phyloP scores from a whole-genome alignment of 2,888 invertebrate genomes.

The Conomelus anceps region DNA sequence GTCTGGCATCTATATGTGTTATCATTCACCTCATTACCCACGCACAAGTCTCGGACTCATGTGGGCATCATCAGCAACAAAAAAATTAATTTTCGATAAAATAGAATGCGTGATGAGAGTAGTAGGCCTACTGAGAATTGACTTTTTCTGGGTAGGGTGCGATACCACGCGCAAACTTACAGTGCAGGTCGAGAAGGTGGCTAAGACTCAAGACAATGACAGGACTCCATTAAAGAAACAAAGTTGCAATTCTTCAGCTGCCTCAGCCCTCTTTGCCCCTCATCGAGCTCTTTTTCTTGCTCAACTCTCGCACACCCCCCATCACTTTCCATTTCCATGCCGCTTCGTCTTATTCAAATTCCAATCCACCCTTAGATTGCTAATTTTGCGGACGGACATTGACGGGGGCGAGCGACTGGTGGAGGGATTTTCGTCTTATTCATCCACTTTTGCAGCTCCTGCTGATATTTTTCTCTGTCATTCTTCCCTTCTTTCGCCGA shows the following conservation, averaged over 20 bases:
- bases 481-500: background rate
- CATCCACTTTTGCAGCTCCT: background rate
- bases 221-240: slow-evolving; percentile 6
- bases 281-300: background rate
- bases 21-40: no score
- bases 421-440: background rate
- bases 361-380: background rate
- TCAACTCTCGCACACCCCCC: slow-evolving; percentile 17
- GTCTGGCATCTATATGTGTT: no score
- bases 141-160: background rate
- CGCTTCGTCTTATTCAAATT: background rate
- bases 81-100: no score
- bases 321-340: slow-evolving; percentile 25
- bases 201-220: slow-evolving; percentile 2
- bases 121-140: background rate
- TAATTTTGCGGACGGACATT: slow-evolving; percentile 9
- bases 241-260: background rate
- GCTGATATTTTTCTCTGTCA: background rate
- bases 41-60: no score
- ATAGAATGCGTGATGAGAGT: no score
- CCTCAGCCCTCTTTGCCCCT: background rate
- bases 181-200: background rate
- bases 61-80: no score
- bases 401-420: no score
- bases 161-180: background rate